A percentile compares a stretch with the other conserved stretches of the same genome.
These are phyloP conservation scores for Semnopithecus entellus DNA, from an alignment of 2,113 vertebrate genomes.

Conservation along the genomic window DNA sequence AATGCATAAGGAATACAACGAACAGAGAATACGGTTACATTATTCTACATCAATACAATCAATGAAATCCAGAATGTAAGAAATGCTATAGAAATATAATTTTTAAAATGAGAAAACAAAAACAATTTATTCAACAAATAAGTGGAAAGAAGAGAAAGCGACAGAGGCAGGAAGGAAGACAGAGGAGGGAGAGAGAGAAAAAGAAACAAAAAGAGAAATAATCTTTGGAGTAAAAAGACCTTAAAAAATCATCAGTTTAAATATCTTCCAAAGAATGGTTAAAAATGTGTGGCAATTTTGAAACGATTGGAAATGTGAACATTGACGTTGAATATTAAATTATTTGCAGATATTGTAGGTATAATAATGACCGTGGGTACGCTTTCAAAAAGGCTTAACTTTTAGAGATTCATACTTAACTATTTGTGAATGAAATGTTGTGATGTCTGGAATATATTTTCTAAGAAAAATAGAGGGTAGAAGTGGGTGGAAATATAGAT, in stretches of 20 bases:
- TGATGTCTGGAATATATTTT: neutral
- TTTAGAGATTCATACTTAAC: neutral
- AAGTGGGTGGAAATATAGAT: neutral
- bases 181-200: neutral
- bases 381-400: neutral
- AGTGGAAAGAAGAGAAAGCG: neutral
- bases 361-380: neutral
- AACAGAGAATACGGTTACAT: neutral
- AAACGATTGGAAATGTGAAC: neutral
- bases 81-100: neutral
- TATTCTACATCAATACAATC: neutral
- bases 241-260: neutral
- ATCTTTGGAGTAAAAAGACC: neutral
- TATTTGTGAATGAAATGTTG: neutral
- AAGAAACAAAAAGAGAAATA: neutral
- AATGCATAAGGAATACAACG: neutral
- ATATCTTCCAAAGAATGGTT: neutral
- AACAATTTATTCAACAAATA: neutral
- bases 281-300: neutral
- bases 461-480: neutral
- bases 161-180: neutral
- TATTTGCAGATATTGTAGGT: neutral
- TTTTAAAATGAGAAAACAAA: neutral
- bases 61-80: neutral
- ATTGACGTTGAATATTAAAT: neutral